Evolutionary conservation across 2,113 vertebrate species (phyloP), one percentile per base, ranked within the genome.

Genomic region (Peromyscus maniculatus): DNA sequence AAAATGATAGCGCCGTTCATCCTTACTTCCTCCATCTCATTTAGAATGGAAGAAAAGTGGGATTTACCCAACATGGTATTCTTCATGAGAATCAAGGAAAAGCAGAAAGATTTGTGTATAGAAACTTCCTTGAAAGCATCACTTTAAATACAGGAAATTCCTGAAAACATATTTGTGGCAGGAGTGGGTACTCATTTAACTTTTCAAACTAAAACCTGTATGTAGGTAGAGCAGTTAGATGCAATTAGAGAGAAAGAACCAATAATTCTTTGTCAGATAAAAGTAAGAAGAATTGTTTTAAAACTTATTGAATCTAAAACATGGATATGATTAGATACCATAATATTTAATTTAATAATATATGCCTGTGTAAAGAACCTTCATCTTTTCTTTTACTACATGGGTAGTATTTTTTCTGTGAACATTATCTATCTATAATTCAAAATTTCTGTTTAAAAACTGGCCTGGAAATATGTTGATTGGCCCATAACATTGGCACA

Each of bases 381-480:
- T 95, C 36, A 72, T 39, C 28, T 92, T 77, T 86, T 39, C n/a
- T 39, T 89, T 93, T 84, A 43, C 72, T 92, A 84, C 84, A 13
- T 83, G 31, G 55, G 74, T 77, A 36, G 13, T 6, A 43, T 93
- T 79, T 87, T 77, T 82, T 78, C 80, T 88, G 7, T 96, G 64
- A 79, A 26, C 9, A 4, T 90, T 92, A 39, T 71, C 33, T 79
- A 57, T 52, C 17, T 95, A 66, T n/a, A 96, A 75, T 97, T 79
- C 87, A 26, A 71, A 7, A 59, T 92, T 94, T 94, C 57, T 91
- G 0, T 75, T 4, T 94, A 74, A 93, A 55, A 36, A 43, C 59
- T 94, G 80, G 3, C n/a, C n/a, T 97, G n/a, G 92, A 91, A 97
- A 95, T 5, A 62, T 28, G 96, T 72, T 95, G n/a, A 57, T 91